phyloP scores from a whole-genome alignment of 2,113 vertebrate genomes.

The Hydrochoerus hydrochaeris region DNA sequence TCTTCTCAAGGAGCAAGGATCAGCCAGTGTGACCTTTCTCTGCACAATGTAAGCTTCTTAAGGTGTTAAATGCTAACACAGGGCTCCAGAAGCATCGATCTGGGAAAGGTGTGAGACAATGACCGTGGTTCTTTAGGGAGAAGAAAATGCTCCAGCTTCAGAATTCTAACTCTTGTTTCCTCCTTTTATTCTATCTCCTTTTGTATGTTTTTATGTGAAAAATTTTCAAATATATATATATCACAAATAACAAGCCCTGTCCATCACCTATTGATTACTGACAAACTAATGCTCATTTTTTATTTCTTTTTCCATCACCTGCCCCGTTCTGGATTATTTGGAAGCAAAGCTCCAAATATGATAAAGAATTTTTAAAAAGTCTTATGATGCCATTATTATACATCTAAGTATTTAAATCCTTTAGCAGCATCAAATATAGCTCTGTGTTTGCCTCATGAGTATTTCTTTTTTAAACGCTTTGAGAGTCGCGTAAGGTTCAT shows the following conservation, averaged over 20 bases:
- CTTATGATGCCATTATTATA: neutral
- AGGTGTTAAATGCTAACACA: accelerated
- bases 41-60: neutral
- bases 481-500: neutral
- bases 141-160: neutral
- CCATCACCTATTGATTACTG: neutral
- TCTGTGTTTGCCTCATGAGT: neutral
- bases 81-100: neutral
- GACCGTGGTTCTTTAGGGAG: neutral
- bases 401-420: neutral
- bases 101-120: neutral
- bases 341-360: neutral
- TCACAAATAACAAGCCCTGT: accelerated
- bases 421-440: neutral
- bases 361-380: neutral
- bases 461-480: slow-evolving; percentile 34
- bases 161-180: neutral
- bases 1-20: neutral
- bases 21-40: neutral
- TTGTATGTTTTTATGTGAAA: neutral
- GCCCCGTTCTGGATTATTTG: neutral
- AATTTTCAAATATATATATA: neutral
- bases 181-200: neutral
- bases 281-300: neutral
- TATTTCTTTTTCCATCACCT: neutral